Conservation (phyloP, 2,797 vertebrate species). For the Craterocephalus amniculus region DNA sequence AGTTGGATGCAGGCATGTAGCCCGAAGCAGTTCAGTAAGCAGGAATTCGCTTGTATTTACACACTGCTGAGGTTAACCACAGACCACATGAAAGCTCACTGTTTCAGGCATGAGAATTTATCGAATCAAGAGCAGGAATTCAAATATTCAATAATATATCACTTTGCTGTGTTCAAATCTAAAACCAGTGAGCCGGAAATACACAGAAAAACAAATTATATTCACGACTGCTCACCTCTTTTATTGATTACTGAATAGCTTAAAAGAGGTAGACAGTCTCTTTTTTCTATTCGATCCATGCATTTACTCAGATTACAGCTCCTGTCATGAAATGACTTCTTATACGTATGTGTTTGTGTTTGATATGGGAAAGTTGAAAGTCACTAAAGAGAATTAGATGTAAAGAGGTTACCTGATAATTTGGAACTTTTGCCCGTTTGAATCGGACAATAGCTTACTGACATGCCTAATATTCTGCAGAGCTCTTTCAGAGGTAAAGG, state of each 20-base stretch:
- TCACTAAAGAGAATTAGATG: not conserved
- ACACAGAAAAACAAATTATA: too few species aligned
- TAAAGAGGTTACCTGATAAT: not conserved
- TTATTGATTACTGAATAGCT: not conserved
- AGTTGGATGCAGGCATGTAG: constrained; percentile 35
- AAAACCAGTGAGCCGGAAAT: constrained; percentile 19
- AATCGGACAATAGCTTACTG: not conserved
- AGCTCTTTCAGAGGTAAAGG: not conserved
- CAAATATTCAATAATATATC: constrained; percentile 24
- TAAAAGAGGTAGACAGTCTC: not conserved
- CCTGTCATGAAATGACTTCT: not conserved
- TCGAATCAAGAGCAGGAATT: constrained; percentile 15
- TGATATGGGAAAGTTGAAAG: not conserved
- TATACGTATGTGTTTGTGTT: not conserved
- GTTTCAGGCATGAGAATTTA: constrained; percentile 30
- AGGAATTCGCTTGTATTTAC: constrained; percentile 35
- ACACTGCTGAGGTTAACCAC: constrained; percentile 36
- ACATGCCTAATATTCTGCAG: too few species aligned
- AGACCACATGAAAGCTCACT: constrained; percentile 18
- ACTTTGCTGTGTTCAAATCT: constrained; percentile 14
- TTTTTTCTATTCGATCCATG: not conserved
- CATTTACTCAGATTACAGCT: not conserved
- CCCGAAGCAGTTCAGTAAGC: constrained; percentile 13
- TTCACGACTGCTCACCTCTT: not conserved
- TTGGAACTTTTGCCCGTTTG: not conserved